Evolutionary conservation across 1,140 invertebrate species (phyloP).

Genomic region (Aricia agestis): DNA sequence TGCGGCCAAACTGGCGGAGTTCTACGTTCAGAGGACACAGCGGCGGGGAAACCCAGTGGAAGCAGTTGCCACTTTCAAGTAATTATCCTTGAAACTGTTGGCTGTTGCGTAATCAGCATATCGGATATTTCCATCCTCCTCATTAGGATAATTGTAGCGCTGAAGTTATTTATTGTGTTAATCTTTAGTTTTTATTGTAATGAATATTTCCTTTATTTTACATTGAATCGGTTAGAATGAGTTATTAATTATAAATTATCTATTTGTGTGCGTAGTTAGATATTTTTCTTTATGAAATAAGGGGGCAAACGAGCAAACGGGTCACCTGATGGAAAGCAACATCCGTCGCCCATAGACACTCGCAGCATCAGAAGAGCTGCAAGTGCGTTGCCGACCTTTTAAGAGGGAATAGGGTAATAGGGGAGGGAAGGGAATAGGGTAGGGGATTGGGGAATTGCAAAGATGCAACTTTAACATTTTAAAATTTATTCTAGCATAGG

Average conservation of each 20-base stretch:
- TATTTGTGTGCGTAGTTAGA: too few species aligned
- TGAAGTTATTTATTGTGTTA: background rate
- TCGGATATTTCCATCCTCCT: background rate
- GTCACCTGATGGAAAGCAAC: too few species aligned
- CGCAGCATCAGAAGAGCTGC: too few species aligned
- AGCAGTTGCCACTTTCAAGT: constrained; percentile 92
- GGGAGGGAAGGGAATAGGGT: too few species aligned
- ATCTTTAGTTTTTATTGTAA: background rate
- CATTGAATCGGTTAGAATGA: background rate
- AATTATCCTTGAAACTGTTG: constrained; percentile 36
- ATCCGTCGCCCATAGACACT: too few species aligned
- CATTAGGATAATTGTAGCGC: background rate
- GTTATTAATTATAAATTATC: background rate
- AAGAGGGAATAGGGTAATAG: too few species aligned
- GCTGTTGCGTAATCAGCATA: constrained; percentile 47
- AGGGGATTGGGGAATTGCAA: too few species aligned
- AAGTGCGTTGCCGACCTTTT: too few species aligned
- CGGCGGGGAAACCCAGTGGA: constrained; percentile 82
- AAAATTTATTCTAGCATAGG: too few species aligned
- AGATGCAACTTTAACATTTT: too few species aligned
- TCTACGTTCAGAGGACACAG: constrained; percentile 83
- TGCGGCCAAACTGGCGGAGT: constrained; percentile 95
- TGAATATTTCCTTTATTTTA: constrained; percentile 4
- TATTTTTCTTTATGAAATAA: too few species aligned
- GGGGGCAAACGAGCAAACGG: too few species aligned